phyloP scores from a whole-genome alignment of 2,113 vertebrate genomes.

The Chionis minor region DNA sequence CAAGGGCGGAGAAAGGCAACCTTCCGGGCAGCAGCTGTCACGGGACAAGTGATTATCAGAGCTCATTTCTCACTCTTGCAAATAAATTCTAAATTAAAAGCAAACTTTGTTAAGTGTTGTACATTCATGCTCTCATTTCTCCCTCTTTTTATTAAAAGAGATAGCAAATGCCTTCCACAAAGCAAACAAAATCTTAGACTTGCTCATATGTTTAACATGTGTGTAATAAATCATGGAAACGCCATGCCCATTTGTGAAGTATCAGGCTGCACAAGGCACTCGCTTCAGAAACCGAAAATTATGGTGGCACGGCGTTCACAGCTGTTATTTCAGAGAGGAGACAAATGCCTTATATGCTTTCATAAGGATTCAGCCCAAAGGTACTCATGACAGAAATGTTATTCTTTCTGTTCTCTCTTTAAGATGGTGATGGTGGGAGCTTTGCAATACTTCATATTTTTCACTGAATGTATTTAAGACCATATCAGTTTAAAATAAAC shows the following conservation, averaged over 20 bases:
- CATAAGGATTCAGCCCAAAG: slow-evolving; percentile 5
- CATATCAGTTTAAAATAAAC: not conserved
- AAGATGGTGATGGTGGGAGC: not conserved
- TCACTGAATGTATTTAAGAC: not conserved
- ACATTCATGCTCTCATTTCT: not conserved
- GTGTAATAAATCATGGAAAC: slow-evolving; percentile 26
- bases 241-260: slow-evolving; percentile 25
- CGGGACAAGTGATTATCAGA: not conserved
- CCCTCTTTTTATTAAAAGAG: slow-evolving; percentile 27
- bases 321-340: slow-evolving; percentile 11
- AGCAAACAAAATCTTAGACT: not conserved
- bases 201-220: slow-evolving; percentile 31
- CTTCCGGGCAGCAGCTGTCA: slow-evolving; percentile 57
- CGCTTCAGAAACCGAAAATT: slow-evolving; percentile 24
- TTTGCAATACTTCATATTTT: not conserved
- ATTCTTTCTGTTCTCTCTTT: slow-evolving; percentile 2
- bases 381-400: not conserved
- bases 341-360: not conserved
- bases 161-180: not conserved
- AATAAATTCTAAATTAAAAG: slow-evolving; percentile 62
- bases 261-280: slow-evolving; percentile 11
- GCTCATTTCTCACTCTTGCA: slow-evolving; percentile 37
- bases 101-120: not conserved
- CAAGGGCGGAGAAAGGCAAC: not conserved
- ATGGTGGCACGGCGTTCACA: not conserved